phyloP scores from a whole-genome alignment of 1,140 invertebrate genomes.

The Drosophila miranda region DNA sequence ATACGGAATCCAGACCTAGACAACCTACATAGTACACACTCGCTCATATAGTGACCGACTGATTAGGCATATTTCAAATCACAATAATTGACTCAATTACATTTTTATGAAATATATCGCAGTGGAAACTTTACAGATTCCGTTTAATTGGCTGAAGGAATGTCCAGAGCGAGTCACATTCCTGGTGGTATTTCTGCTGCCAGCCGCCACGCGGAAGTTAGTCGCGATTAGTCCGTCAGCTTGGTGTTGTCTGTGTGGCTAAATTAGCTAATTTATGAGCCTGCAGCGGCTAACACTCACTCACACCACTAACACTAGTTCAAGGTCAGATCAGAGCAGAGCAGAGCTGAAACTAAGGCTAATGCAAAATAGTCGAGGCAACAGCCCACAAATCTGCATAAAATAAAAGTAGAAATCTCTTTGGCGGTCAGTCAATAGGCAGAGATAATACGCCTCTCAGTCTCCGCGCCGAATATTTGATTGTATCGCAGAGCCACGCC shows the following conservation, averaged over 20 bases:
- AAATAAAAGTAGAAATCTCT: slow-evolving; percentile 30
- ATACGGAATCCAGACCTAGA: slow-evolving; percentile 9
- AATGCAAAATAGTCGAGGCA: slow-evolving; percentile 47
- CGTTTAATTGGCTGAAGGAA: slow-evolving; percentile 42
- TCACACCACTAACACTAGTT: slow-evolving; percentile 45
- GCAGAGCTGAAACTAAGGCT: slow-evolving; percentile 25
- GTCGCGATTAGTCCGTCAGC: background rate
- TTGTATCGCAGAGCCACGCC: slow-evolving; percentile 24
- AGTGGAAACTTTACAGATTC: slow-evolving; percentile 25
- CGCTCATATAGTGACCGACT: background rate
- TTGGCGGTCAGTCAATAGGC: slow-evolving; percentile 18
- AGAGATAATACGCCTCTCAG: slow-evolving; percentile 14
- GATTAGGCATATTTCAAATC: slow-evolving; percentile 6
- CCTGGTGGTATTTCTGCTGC: slow-evolving; percentile 25
- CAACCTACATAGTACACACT: no score
- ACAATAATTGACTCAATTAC: slow-evolving; percentile 32
- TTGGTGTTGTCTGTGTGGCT: slow-evolving; percentile 14
- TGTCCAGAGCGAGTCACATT: slow-evolving; percentile 24
- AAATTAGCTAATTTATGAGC: slow-evolving; percentile 39
- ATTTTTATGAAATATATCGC: slow-evolving; percentile 15
- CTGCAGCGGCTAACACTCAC: slow-evolving; percentile 30
- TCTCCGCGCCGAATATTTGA: slow-evolving; percentile 21
- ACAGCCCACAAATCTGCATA: slow-evolving; percentile 42
- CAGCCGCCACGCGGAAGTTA: slow-evolving; percentile 33
- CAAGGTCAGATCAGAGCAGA: slow-evolving; percentile 49